Evolutionary conservation across 2,113 vertebrate species (phyloP).

Genomic region (Amblyopsis rosae): DNA sequence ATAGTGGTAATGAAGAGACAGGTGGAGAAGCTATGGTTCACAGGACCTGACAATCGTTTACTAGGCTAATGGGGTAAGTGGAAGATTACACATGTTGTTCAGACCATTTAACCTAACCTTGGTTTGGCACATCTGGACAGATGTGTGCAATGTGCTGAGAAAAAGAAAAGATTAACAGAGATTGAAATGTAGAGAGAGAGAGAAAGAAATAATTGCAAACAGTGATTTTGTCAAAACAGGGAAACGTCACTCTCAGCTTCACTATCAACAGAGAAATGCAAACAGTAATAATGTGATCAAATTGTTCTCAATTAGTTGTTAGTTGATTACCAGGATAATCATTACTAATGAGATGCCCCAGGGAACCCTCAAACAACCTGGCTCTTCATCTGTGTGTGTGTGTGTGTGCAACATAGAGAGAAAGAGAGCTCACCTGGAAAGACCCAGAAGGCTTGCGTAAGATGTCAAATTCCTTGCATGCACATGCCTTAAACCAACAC

Average conservation of each 20-base stretch:
- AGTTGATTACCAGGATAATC: not conserved
- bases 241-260: not conserved
- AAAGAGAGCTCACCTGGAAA: slow-evolving; percentile 9
- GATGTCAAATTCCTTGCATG: not conserved
- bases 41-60: not conserved
- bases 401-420: not conserved
- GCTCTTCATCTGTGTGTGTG: not conserved
- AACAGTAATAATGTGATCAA: not conserved
- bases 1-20: not conserved
- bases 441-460: not conserved
- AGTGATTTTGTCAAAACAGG: too few relatives aligned
- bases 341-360: not conserved
- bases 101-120: not conserved
- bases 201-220: not conserved
- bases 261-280: too few relatives aligned
- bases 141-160: not conserved
- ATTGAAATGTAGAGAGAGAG: not conserved
- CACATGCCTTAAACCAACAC: not conserved
- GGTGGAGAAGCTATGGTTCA: not conserved
- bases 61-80: not conserved
- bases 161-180: too few relatives aligned
- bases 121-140: not conserved
- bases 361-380: not conserved
- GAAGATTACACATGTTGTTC: not conserved
- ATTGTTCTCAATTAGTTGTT: not conserved